These are phyloP conservation scores for Eriosoma lanigerum DNA, from an alignment of 1,140 invertebrate genomes.

Conservation along the genomic window DNA sequence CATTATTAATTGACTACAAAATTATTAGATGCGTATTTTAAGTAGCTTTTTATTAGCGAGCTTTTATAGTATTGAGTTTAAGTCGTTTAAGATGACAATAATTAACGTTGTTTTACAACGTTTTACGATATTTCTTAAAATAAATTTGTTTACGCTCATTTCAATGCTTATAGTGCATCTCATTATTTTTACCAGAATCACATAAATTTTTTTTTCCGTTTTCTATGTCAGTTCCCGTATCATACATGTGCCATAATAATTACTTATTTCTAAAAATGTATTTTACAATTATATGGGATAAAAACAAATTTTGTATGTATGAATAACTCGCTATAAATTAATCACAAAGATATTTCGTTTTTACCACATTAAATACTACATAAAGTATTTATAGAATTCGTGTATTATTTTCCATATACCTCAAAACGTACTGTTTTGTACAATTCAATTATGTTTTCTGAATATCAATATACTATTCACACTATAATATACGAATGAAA, in stretches of 20 bases:
- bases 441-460: no score
- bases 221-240: background rate
- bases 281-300: no score
- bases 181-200: background rate
- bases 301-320: no score
- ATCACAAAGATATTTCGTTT: no score
- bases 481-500: no score
- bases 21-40: background rate
- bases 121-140: background rate
- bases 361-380: no score
- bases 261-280: background rate
- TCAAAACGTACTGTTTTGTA: no score
- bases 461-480: no score
- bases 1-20: background rate
- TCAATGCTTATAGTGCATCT: background rate
- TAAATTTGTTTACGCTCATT: background rate
- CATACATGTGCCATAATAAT: constrained; percentile 23
- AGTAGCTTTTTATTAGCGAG: background rate
- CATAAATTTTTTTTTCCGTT: background rate
- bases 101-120: background rate
- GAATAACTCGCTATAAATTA: no score
- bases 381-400: no score
- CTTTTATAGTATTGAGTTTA: background rate
- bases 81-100: constrained; percentile 19
- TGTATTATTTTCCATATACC: no score